Base-by-base conservation (phyloP, 2,113 vertebrate species). In the Henicopernis longicauda region DNA sequence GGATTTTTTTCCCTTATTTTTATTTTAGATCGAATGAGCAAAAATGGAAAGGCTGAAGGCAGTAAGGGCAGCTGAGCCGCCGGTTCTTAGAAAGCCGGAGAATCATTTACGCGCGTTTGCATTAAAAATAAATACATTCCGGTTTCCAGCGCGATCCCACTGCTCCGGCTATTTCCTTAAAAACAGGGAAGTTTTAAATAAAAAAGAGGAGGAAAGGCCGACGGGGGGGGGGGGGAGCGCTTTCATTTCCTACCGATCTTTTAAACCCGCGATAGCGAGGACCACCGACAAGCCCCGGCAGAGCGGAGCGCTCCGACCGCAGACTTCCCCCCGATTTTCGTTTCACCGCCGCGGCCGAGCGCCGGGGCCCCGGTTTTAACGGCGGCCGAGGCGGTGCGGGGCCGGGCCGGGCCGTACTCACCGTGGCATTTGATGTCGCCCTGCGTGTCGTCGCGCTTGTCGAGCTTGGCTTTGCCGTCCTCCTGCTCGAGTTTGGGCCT, bases 401-500 rank as follows among this genome's bases (percentile, higher is more conserved):
- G 58, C 62, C 34, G 42, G 16, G 52, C 79, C 23, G 52, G 26
- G 82, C 45, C 27, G 15, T 82, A 97, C 98, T 99, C 98, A 99
- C 99, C 99, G 97, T 99, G 99, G 97, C 99, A 99, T 98, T 99
- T 99, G 94, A 99, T 98, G 91, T 99, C 99, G 87, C 97, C 97
- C 38, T 99, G 99, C 69, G 99, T 91, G 52, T 99, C 99, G 62
- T 99, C 99, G 94, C 99, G 98, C 93, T 99, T 99, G 96, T 99
- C 99, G 86, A 98, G 97, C 98, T 99, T 99, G 97, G 98, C 96
- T 90, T 99, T 99, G 98, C 97, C 94, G 54, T 99, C 99, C 71
- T 99, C 99, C 81, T 99, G 99, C 95, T 99, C 99, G 86, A 99
- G 95, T 93, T 99, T 99, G 94, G 99, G 99, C 98, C 99, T 98